Evolutionary conservation across 2,113 vertebrate genomes (phyloP), one percentile per base, ranked within the genome.

Genomic region (Sebastes fasciatus): DNA sequence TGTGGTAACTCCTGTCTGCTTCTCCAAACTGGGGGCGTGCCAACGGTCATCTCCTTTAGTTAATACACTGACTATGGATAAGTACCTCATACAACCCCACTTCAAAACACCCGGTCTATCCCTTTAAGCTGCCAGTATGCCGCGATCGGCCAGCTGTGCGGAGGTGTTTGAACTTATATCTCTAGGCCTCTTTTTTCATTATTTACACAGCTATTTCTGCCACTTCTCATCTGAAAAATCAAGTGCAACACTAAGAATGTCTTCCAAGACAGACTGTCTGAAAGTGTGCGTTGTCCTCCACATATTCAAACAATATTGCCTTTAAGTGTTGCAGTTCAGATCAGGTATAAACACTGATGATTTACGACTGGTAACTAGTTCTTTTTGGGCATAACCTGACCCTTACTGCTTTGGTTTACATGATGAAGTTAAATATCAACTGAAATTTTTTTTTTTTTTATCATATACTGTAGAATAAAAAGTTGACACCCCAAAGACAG

Each of bases 261-360:
- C 58, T 72, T 76, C 49, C 45, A 71, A 26, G 43, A 60, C 51
- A 68, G 17, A n/a, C 8, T 26, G 26, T 26, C 26, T 26, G 48
- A 43, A 85, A 77, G 73, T 64, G 60, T 10, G 23, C 26, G 19
- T 71, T 55, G 54, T 77, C 65, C 60, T 80, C 70, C 46, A 46
- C 9, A 49, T 80, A 70, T 69, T 69, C 64, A 79, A 77, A 79
- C 49, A 2, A 45, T 40, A 51, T 34, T 2, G 43, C n/a, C 57
- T 58, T 57, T 26, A 26, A 23, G 60, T 42, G 26, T 62, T 63
- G 4, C 26, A 64, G 9, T 58, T 23, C 55, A 58, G 55, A 58
- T 58, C 21, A 60, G 57, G 58, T 26, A 60, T 13, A 34, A 26
- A 13, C 23, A 60, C 23, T 23, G n/a, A n/a, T 19, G 54, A 57